Base-by-base conservation (phyloP, 2,797 vertebrate genomes). In the Silurus aristotelis region DNA sequence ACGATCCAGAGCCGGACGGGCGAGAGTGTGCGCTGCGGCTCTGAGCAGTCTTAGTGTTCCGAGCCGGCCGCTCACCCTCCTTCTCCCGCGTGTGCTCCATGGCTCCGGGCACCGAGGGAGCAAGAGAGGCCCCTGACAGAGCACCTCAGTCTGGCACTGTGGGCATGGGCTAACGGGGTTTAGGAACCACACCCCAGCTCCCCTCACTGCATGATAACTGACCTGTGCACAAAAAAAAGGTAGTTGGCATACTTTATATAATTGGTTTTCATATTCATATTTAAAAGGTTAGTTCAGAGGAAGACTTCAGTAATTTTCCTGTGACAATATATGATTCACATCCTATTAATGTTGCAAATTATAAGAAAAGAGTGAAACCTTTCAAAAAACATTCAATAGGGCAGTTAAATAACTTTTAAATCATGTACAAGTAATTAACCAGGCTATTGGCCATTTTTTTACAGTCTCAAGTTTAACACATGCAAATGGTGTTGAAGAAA, bases 31-130 rank as follows among this genome's bases (percentile, higher is more conserved):
- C 92, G 0, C 95, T 97, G 92, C 98, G 95, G 93, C 89, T 93
- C 87, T 95, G 96, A 91, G 97, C 94, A 84, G 95, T 95, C 90
- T 99, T 99, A 0, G 94, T 91, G 64, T 94, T 94, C 90, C 97
- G 93, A 77, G 96, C 94, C 56, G 96, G 95, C 92, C 98, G 96
- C 93, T 99, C 97, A 60, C 96, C 97, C 93, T 98, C 97, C 92
- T 99, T 98, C 87, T 99, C 98, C 93, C 97, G 97, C 88, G 96
- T 94, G 94, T 96, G 97, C 95, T 99, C 98, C 98, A 99, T 99
- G 96, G 91, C 95, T 63, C 83, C 83, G 85, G 88, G 87, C 84
- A 91, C 89, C 48, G 90, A 89, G 89, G 87, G 91, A 92, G 90
- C 90, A 80, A 88, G 86, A 85, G 72, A 88, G 88, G 90, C 92